phyloP scores from a whole-genome alignment of 2,797 vertebrate species.

The Malacoraja senta region DNA sequence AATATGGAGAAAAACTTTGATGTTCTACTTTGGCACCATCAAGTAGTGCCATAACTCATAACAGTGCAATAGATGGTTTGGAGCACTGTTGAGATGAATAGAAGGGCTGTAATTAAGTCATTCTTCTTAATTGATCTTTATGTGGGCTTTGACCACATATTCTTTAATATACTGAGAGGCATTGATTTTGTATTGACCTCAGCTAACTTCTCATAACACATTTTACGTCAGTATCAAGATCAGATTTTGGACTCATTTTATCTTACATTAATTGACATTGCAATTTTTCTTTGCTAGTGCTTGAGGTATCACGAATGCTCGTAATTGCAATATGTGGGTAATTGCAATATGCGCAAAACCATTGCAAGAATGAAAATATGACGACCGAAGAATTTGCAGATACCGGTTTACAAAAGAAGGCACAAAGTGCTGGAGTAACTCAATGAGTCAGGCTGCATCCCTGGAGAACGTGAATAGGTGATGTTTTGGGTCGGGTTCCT shows the following conservation, averaged over 20 bases:
- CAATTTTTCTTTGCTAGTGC: no score
- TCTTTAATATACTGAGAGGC: not conserved
- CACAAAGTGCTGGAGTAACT: no score
- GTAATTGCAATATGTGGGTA: no score
- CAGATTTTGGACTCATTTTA: not conserved
- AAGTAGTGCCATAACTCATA: not conserved
- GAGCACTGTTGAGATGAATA: not conserved
- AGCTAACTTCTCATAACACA: not conserved
- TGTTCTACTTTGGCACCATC: not conserved
- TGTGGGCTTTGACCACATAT: not conserved
- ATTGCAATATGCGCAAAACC: not conserved
- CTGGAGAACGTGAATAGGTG: no score
- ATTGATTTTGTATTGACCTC: slow-evolving; percentile 20
- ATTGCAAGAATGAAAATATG: not conserved
- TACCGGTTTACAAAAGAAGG: no score
- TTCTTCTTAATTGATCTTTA: not conserved
- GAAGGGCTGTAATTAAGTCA: not conserved
- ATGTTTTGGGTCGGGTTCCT: no score
- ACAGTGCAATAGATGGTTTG: not conserved
- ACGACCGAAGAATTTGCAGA: no score
- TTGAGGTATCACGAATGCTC: not conserved
- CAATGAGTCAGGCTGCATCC: no score
- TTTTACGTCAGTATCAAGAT: not conserved
- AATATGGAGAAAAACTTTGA: not conserved
- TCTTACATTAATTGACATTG: not conserved